Conservation (phyloP, 2,888 invertebrate genomes). For the Lordiphosa fenestrarum region DNA sequence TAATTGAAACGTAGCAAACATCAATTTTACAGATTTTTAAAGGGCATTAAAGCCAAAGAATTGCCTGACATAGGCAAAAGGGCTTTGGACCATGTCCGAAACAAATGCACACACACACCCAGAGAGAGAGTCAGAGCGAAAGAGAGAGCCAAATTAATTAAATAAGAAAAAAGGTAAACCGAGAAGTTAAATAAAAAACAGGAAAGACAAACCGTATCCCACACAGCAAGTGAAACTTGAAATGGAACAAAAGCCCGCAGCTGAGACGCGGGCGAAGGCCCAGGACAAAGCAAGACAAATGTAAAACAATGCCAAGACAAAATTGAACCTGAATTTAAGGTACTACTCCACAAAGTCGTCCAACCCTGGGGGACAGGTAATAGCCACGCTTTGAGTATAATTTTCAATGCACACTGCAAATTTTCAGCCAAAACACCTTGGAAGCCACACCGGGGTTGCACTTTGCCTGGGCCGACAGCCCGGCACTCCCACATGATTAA, state of each 20-base stretch:
- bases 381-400: too few species aligned
- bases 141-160: slow-evolving; percentile 65
- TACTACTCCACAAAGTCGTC: too few species aligned
- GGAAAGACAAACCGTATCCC: slow-evolving; percentile 64
- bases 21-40: slow-evolving; percentile 3
- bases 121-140: slow-evolving; percentile 13
- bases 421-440: slow-evolving; percentile 28
- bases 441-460: slow-evolving; percentile 17
- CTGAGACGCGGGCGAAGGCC: slow-evolving; percentile 18
- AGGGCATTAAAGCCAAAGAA: neutral
- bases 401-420: slow-evolving; percentile 39
- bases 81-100: slow-evolving; percentile 39
- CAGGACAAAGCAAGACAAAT: slow-evolving; percentile 44
- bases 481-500: slow-evolving; percentile 68
- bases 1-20: too few species aligned
- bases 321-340: neutral
- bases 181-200: slow-evolving; percentile 71
- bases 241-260: slow-evolving; percentile 66
- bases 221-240: slow-evolving; percentile 64
- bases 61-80: slow-evolving; percentile 52
- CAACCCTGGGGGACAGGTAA: too few species aligned
- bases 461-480: slow-evolving; percentile 19
- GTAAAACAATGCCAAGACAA: slow-evolving; percentile 43
- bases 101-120: slow-evolving; percentile 10
- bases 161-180: slow-evolving; percentile 74